Evolutionary conservation across 2,113 vertebrate species (phyloP).

Genomic region (Pygathrix nemaeus): DNA sequence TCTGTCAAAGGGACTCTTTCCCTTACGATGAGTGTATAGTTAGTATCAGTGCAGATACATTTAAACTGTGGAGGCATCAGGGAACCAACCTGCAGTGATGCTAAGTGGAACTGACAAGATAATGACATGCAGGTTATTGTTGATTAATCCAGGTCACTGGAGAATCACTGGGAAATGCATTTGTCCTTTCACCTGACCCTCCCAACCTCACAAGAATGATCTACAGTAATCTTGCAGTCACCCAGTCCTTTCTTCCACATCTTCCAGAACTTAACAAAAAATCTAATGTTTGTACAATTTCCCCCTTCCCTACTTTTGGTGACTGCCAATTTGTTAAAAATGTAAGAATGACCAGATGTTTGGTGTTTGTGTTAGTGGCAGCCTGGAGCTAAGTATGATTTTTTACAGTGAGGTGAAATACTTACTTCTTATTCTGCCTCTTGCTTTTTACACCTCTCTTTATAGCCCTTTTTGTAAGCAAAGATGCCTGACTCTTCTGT

Average conservation of each 20-base stretch:
- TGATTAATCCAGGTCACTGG: slow-evolving; percentile 37
- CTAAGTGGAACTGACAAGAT: not conserved
- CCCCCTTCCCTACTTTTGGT: not conserved
- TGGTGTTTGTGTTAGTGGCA: not conserved
- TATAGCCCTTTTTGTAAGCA: not conserved
- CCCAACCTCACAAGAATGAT: not conserved
- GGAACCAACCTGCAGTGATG: not conserved
- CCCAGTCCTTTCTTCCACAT: not conserved
- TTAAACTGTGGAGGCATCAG: not conserved
- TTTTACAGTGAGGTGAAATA: not conserved
- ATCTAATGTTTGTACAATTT: not conserved
- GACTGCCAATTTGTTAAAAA: not conserved
- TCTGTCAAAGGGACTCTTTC: not conserved
- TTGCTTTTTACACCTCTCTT: not conserved
- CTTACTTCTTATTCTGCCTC: not conserved
- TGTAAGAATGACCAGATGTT: not conserved
- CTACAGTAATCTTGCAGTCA: not conserved
- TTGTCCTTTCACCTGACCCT: slow-evolving; percentile 20
- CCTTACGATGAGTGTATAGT: not conserved
- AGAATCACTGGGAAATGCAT: not conserved
- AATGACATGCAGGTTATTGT: not conserved
- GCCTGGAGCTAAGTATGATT: not conserved
- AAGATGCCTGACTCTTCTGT: not conserved
- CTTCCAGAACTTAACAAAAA: not conserved
- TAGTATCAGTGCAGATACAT: not conserved